A percentile compares a stretch with the other conserved stretches of the same genome.
These are phyloP conservation scores for Sinohyriopsis cumingii DNA, from an alignment of 2,888 invertebrate genomes.

Conservation along the genomic window DNA sequence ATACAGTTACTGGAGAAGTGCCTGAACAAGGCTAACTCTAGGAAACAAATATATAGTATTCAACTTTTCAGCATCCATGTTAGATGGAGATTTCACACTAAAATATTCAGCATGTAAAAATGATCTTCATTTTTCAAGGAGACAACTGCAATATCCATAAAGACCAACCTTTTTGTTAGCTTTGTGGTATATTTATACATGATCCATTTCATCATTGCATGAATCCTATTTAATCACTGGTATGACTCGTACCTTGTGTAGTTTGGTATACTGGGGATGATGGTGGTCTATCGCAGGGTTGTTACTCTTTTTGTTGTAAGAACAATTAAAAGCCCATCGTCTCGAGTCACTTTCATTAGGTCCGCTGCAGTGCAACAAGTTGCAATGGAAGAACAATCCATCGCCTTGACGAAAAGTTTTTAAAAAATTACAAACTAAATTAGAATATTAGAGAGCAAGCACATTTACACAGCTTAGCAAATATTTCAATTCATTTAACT, in stretches of 20 bases:
- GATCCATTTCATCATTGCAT: no score
- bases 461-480: not conserved
- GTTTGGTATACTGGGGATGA: conserved; percentile 62
- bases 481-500: no score
- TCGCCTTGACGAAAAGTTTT: conserved; percentile 51
- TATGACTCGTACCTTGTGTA: conserved; percentile 49
- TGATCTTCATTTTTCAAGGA: no score
- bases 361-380: conserved; percentile 62
- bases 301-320: conserved; percentile 63
- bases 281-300: conserved; percentile 64
- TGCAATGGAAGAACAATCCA: conserved; percentile 64
- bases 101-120: no score
- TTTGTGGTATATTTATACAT: no score
- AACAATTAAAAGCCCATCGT: conserved; percentile 63
- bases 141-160: no score
- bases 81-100: no score
- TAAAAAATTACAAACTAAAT: not conserved
- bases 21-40: no score
- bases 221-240: not conserved
- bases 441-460: not conserved
- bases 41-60: no score
- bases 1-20: no score
- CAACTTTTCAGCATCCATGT: no score
- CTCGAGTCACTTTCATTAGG: conserved; percentile 58
- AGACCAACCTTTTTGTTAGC: no score